Percentiles rank a stretch among this genome's conserved stretches.
Conservation (phyloP, 2,797 vertebrate genomes). For the Taeniopygia guttata region DNA sequence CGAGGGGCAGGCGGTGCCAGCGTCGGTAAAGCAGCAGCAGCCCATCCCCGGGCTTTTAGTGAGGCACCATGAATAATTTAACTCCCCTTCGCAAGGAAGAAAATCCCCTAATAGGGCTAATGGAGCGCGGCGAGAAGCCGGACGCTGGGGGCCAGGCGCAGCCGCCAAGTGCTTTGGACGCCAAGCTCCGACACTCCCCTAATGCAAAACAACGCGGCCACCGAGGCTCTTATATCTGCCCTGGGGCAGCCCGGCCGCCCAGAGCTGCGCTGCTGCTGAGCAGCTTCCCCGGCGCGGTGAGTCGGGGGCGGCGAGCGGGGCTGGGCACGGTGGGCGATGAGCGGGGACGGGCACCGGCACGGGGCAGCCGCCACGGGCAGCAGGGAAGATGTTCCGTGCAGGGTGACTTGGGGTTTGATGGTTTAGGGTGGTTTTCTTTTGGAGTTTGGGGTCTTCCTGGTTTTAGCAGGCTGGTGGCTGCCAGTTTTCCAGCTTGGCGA, state of each 20-base stretch:
- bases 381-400: neutral
- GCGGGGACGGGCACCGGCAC: conserved; percentile 70
- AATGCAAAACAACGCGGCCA: neutral
- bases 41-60: conserved; percentile 83
- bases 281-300: conserved; percentile 86
- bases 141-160: conserved; percentile 63
- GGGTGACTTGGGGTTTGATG: neutral
- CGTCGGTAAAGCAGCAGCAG: neutral
- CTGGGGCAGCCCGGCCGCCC: conserved; percentile 73
- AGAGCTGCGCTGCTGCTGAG: conserved; percentile 76
- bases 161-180: conserved; percentile 85
- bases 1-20: neutral
- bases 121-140: conserved; percentile 83
- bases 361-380: neutral
- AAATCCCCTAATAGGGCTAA: conserved; percentile 86
- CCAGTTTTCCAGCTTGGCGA: neutral
- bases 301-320: conserved; percentile 81
- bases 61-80: conserved; percentile 95
- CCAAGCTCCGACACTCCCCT: conserved; percentile 84
- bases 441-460: neutral
- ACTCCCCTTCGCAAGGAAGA: conserved; percentile 80
- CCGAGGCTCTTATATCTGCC: conserved; percentile 64
- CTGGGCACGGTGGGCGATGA: conserved; percentile 44
- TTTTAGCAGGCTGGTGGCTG: neutral
- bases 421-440: neutral